Conservation (phyloP, 2,797 vertebrate genomes). For the Alcedo quadribrachys region DNA sequence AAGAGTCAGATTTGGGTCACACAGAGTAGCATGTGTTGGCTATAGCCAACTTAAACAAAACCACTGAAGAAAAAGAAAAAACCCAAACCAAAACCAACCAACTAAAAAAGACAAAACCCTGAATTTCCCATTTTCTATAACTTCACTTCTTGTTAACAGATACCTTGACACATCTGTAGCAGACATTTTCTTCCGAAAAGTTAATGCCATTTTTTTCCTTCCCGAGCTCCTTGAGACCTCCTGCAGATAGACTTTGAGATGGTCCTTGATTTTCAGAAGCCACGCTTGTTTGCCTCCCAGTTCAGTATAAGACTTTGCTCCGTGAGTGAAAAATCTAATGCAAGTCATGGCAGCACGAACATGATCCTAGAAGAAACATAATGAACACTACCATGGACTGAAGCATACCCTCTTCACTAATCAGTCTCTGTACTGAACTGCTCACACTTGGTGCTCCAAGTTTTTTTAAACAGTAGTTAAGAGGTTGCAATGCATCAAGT, state of each 20-base stretch:
- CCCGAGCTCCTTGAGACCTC: constrained; percentile 86
- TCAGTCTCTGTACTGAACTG: neutral
- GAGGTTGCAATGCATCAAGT: neutral
- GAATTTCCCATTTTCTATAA: neutral
- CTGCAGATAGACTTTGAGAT: constrained; percentile 93
- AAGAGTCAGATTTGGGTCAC: neutral
- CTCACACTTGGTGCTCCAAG: neutral
- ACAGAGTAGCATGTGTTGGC: neutral
- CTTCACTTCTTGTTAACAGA: neutral
- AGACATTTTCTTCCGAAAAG: constrained; percentile 95
- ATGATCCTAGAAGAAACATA: constrained; percentile 84
- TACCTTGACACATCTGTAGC: constrained; percentile 94
- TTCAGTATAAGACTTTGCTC: constrained; percentile 88
- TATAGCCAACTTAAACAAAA: neutral
- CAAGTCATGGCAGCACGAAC: constrained; percentile 98
- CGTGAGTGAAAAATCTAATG: constrained; percentile 93
- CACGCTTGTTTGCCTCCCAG: constrained; percentile 91
- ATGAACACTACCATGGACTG: neutral
- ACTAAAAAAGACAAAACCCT: neutral
- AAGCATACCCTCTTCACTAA: neutral
- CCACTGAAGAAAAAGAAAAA: neutral
- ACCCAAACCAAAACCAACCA: neutral
- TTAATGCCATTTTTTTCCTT: constrained; percentile 81
- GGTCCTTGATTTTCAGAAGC: constrained; percentile 94
- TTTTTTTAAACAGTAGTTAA: neutral